Base-by-base conservation (phyloP, 1,140 invertebrate species). In the Nilaparvata lugens region DNA sequence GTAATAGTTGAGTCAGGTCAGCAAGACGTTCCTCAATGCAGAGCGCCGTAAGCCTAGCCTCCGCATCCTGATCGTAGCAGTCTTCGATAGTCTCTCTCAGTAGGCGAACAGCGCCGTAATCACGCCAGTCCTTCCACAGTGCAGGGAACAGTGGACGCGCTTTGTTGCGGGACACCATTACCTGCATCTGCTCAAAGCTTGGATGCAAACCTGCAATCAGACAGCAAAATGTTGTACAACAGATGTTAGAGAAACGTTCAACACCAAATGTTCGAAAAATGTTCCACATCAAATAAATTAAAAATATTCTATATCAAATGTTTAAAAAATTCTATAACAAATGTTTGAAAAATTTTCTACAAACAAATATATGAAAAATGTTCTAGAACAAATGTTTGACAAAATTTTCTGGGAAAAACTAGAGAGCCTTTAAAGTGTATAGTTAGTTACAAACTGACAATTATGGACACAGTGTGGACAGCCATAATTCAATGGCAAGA, bases 21-120 rank as follows among this genome's bases (percentile, higher is more conserved):
- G 81, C 76, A 64, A 95, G 79, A 25, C 93, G 78, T 72, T 95
- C 92, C 66, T 92, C 88, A 7, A 94, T 91, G 74, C 92, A 95
- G 6, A 94, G 78, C 2, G 92, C 88, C 11, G 92, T 94, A 35
- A 96, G 76, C 62, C 93, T 82, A 6, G 93, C 93, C 70, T 95
- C 93, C 0, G 92, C 90, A 74, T 95, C 93, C 60, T 93, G 86
- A 73, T 96, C 93, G 91, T 92, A 95, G 75, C 91, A 95, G 70
- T 95, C 92, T 73, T 94, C 91, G 64, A 94, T 90, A 0, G 92
- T 95, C 76, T 94, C 91, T 60, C 82, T 82, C 35, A 94, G 80
- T 18, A 89, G 77, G 62, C 86, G 81, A 4, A 87, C 78, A 18
- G 88, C 83, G 1, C 84, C 82, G 11, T 81, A 76, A 70, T 80